Evolutionary conservation across 2,888 invertebrate genomes (phyloP), one percentile per base, ranked within the genome.

Genomic region (Eupeodes latifasciatus): DNA sequence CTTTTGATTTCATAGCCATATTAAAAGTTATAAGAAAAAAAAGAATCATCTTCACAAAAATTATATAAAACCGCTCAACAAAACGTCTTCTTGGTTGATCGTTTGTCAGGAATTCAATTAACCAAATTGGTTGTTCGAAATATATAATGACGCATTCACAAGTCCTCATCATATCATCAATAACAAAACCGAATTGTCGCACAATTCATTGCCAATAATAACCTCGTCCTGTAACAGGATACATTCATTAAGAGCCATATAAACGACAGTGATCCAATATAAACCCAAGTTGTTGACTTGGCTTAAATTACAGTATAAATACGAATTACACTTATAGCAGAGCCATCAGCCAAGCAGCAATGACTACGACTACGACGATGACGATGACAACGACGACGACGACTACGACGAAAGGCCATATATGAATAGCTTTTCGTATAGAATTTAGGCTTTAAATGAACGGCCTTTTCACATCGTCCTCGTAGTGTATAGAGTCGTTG

Each of bases 131-230:
- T 81, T 78, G 59, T 57, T 67, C 49, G 59, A 27, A 53, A 36
- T 40, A 59, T 47, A 67, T 62, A 67, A 80, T 51, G 7, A 16
- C 47, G 40, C 40, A 67, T 47, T 67, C 34, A n/a, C 27, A 19
- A 44, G 64, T 5, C 5, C 9, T 14, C 11, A 62, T 57, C 57
- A 66, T 69, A 4, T 11, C 19, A 72, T 87, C 81, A 84, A 88
- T 88, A 67, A 85, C 77, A 84, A 7, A 40, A 66, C 81, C 67
- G n/a, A 77, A 85, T 81, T 85, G 78, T 59, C 40, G 27, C 27
- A 81, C 77, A 88, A 88, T 88, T 87, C 87, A 87, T 87, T 87
- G 87, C 40, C 84, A 84, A 88, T 85, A 85, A 88, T 81, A 78
- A 81, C 74, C 81, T 67, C 69, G 12, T 53, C 74, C 71, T 71